Evolutionary conservation across 2,797 vertebrate species (phyloP), one percentile per base, ranked within the genome.

Genomic region (Sebastes steindachneri): DNA sequence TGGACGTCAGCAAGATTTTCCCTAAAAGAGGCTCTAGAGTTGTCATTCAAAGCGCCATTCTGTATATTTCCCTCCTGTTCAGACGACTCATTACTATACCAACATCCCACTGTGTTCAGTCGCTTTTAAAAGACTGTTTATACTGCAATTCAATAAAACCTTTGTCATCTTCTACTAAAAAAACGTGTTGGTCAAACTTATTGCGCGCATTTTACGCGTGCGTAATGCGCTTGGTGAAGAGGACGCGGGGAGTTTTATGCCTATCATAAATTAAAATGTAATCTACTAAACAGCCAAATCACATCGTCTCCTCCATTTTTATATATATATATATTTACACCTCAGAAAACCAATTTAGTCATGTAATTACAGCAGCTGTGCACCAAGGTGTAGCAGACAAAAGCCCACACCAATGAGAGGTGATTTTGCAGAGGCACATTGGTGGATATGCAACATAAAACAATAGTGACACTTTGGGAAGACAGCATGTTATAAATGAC

Each of bases 131-230:
- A 88, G 90, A 92, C 88, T 89, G 90, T 92, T 94, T 94, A 89
- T 94, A 93, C 77, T 86, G 77, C 78, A 83, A 86, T 79, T 78
- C 85, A 94, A 94, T 94, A 94, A 94, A 95, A 95, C 79, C 79
- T 86, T 89, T 92, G 89, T 92, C 90, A 90, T 91, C 84, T 94
- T 94, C 81, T 89, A 83, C 66, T 14, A 41, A 41, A 9, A 70
- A 75, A 58, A 28, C 35, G 35, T 63, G 28, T 75, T 15, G 58
- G 53, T 75, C 11, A 79, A 80, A 79, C 31, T 92, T 86, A 62
- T 82, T 91, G 48, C 33, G 82, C 82, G 62, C 77, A 29, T 74
- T 77, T 90, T 82, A 83, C 77, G 85, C 79, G 57, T 75, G 86
- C 82, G 80, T 72, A 83, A 80, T 28, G 10, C 3, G 4, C 9